A percentile compares a stretch with the other conserved stretches of the same genome.
Conservation (phyloP, 2,797 vertebrate species). For the Thripadectes ignobilis region DNA sequence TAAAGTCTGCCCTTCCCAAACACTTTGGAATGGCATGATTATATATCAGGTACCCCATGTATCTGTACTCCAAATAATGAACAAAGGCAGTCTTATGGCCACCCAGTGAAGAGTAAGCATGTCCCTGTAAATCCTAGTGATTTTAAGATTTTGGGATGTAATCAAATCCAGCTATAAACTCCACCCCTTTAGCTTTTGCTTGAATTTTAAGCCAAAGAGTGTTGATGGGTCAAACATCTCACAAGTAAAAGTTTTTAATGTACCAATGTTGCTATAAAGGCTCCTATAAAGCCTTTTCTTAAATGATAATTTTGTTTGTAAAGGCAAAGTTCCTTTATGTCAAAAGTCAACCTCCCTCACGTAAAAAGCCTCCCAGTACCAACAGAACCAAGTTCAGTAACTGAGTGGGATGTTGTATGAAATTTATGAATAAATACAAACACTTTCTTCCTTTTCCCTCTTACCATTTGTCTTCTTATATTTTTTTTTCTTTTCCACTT, state of each 20-base stretch:
- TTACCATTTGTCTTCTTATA: neutral
- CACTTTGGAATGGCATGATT: too few species aligned
- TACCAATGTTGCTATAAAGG: neutral
- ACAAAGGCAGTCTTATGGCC: neutral
- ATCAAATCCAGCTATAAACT: neutral
- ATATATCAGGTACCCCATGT: too few species aligned
- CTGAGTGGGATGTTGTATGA: neutral
- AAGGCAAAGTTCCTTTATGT: neutral
- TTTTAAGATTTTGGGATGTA: neutral
- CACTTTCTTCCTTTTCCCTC: neutral
- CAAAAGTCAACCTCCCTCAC: neutral
- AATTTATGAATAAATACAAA: neutral
- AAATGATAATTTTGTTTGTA: neutral
- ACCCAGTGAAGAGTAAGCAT: neutral
- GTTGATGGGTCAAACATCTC: neutral
- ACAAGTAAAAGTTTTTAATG: neutral
- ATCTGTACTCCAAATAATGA: neutral
- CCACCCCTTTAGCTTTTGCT: neutral
- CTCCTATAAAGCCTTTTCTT: neutral
- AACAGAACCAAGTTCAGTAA: neutral
- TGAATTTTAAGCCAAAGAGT: neutral
- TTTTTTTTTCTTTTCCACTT: neutral
- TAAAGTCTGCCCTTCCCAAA: neutral
- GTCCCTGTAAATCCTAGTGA: neutral
- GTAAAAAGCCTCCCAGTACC: neutral